Conservation (phyloP, 2,888 invertebrate genomes). For the Vandiemenella viatica region DNA sequence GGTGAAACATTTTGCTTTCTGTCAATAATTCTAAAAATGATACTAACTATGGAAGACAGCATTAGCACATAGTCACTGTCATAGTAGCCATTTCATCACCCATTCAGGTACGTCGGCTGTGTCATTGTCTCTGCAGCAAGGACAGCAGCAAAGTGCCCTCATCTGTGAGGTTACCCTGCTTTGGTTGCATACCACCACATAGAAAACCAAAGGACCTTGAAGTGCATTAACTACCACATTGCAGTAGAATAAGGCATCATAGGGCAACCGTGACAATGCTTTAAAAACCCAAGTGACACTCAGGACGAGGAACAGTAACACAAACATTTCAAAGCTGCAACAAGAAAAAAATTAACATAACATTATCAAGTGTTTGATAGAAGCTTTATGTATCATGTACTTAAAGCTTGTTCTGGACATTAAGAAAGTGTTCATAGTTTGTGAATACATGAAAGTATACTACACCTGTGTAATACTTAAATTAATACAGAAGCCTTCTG, state of each 20-base stretch:
- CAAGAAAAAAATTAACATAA: too few relatives aligned
- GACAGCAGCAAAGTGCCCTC: constrained; percentile 55
- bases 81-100: constrained; percentile 81
- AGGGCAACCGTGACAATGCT: constrained; percentile 57
- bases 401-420: too few relatives aligned
- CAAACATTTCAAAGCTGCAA: constrained; percentile 62
- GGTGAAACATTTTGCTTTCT: too few relatives aligned
- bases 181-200: constrained; percentile 62
- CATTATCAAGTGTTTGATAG: too few relatives aligned
- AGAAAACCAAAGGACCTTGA: constrained; percentile 57
- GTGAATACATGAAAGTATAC: too few relatives aligned
- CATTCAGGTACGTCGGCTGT: constrained; percentile 38
- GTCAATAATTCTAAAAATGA: too few relatives aligned
- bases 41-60: too few relatives aligned
- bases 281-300: constrained; percentile 61
- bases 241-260: constrained; percentile 55
- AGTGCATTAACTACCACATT: constrained; percentile 62
- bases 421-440: too few relatives aligned
- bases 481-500: too few relatives aligned
- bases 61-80: constrained; percentile 46
- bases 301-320: constrained; percentile 59
- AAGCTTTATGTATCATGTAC: too few relatives aligned
- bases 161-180: constrained; percentile 64
- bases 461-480: too few relatives aligned
- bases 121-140: constrained; percentile 28